Conservation (phyloP, 1,140 invertebrate species). For the Solenopsis fugax region DNA sequence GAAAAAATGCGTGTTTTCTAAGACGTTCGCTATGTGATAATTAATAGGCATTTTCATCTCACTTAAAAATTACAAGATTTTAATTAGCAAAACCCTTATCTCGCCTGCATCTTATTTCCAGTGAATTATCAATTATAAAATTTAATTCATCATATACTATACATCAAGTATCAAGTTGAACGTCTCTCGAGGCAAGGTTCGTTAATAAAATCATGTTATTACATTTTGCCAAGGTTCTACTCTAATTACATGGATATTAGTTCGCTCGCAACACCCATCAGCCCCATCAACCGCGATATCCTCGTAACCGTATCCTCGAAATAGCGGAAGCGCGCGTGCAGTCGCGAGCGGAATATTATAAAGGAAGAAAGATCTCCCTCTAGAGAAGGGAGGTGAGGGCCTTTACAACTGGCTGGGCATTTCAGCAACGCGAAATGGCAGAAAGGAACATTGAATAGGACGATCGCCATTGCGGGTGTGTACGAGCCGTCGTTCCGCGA, state of each 20-base stretch:
- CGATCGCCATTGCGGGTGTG: slow-evolving; percentile 54
- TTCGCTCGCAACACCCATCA: neutral
- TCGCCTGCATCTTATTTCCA: neutral
- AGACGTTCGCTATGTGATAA: neutral
- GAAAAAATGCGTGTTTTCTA: neutral
- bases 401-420: slow-evolving; percentile 44
- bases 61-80: neutral
- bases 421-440: slow-evolving; percentile 44
- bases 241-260: neutral
- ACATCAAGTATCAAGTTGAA: neutral
- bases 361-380: neutral
- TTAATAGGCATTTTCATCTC: neutral
- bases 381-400: neutral
- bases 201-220: neutral
- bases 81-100: neutral
- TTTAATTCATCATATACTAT: neutral
- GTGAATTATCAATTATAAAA: neutral
- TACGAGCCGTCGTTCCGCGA: slow-evolving; percentile 48
- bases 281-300: neutral
- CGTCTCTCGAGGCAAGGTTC: neutral
- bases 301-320: slow-evolving; percentile 1
- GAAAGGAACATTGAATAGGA: slow-evolving; percentile 57
- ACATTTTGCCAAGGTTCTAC: neutral
- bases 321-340: neutral
- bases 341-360: slow-evolving; percentile 1